Base-by-base conservation (phyloP, 2,888 invertebrate genomes). In the Stenurella melanura region DNA sequence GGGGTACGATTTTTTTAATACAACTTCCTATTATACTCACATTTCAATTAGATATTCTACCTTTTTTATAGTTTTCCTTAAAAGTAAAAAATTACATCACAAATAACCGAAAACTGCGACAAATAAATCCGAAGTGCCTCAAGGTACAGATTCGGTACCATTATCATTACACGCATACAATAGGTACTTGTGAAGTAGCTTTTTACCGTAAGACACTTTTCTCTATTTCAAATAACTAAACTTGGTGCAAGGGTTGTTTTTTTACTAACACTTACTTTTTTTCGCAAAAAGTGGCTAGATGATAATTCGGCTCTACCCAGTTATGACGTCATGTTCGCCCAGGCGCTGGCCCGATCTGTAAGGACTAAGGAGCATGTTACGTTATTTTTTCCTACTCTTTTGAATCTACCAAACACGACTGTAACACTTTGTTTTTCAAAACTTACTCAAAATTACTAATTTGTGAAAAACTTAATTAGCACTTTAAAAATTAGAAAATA, bases 321-420 rank as follows among this genome's bases (percentile, higher is more conserved):
- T 83, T 93, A 93, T 90, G 92, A 93, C 88, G 93, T 93, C 89
- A 92, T 93, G 90, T 92, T 93, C 90, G 92, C 93, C 89, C 92
- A 93, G 90, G 94, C 93, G 90, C 92, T 93, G 87, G 92, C 93
- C 88, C 92, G 91, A 90, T 93, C 92, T 91, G 94, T 94, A 94
- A 94, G 94, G 90, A 77, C 73, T 75, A 75, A 54, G 69, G 78
- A 78, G 81, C 81, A 81, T 81, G 81, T 64, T 74, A 70, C 64
- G 60, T 34, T 66, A 60, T 73, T 58, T 68, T 77, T 67, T 34
- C 73, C 68, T 75, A 71, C 50, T 74, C 34, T 66, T 19, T 64
- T 34, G 18, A 57, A 60, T 61, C 18, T 30, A 26, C 19, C 60
- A 9, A 42, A 74, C 60, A 71, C 42, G 26, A 34, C 15, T 56